Conservation (phyloP, 2,888 invertebrate genomes). For the Alcis repandata region DNA sequence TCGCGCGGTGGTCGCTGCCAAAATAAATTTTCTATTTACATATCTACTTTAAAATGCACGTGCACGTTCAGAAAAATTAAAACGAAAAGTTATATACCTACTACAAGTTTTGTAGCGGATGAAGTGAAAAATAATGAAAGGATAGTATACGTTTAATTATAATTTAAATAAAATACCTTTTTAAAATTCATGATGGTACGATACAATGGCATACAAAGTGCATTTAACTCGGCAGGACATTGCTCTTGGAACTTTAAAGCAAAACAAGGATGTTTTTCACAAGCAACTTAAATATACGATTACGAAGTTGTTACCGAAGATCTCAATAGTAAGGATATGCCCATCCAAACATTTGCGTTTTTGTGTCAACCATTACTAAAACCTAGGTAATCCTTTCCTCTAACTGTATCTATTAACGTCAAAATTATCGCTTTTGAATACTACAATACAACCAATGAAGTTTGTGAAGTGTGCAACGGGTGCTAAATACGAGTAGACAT, state of each 20-base stretch:
- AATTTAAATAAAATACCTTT: constrained; percentile 23
- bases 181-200: constrained; percentile 33
- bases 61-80: neutral
- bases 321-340: no score
- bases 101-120: no score
- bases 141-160: constrained; percentile 12
- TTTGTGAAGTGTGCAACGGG: no score
- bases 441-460: no score
- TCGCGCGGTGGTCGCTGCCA: constrained; percentile 19
- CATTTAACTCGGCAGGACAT: constrained; percentile 28
- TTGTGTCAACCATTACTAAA: no score
- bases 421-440: no score
- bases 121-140: constrained; percentile 9
- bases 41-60: no score
- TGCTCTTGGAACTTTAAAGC: constrained; percentile 21
- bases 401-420: no score
- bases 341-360: no score
- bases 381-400: no score
- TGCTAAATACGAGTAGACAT: no score
- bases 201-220: constrained; percentile 30
- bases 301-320: neutral
- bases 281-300: neutral
- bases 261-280: constrained; percentile 18
- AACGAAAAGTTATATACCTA: neutral
- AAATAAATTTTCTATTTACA: constrained; percentile 16